Evolutionary conservation across 2,888 invertebrate genomes (phyloP).

Genomic region (Drosophila greeni): DNA sequence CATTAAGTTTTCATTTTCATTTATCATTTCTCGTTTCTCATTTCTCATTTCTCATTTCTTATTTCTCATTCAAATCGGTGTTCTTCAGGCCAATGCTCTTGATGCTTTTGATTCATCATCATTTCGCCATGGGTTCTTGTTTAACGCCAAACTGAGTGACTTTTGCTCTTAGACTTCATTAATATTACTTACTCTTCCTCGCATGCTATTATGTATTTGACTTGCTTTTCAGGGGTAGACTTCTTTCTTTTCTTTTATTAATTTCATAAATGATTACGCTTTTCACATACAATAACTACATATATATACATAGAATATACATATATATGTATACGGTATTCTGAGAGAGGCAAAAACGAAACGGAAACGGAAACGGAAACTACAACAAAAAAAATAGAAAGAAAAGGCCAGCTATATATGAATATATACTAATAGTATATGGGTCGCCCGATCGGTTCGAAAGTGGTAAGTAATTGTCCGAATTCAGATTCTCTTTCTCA

Average conservation of each 20-base stretch:
- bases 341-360: slow-evolving; percentile 29
- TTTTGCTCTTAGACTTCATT: slow-evolving; percentile 35
- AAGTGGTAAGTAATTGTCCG: slow-evolving; percentile 45
- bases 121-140: slow-evolving; percentile 19
- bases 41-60: slow-evolving; percentile 12
- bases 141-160: slow-evolving; percentile 33
- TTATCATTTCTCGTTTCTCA: slow-evolving; percentile 27
- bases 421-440: slow-evolving; percentile 39
- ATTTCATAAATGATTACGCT: slow-evolving; percentile 57
- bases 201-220: slow-evolving; percentile 37
- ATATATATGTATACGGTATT: slow-evolving; percentile 40
- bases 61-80: slow-evolving; percentile 13
- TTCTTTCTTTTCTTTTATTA: slow-evolving; percentile 20
- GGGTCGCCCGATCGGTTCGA: slow-evolving; percentile 56
- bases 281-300: slow-evolving; percentile 54
- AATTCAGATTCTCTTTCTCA: slow-evolving; percentile 12
- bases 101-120: slow-evolving; percentile 14
- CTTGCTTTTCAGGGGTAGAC: slow-evolving; percentile 23
- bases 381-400: slow-evolving; percentile 5
- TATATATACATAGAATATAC: slow-evolving; percentile 38
- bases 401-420: slow-evolving; percentile 22
- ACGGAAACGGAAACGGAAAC: slow-evolving; percentile 20
- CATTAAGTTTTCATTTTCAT: slow-evolving; percentile 57
- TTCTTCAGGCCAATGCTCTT: slow-evolving; percentile 9
- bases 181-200: slow-evolving; percentile 34